These are phyloP conservation scores for Drosophila asahinai DNA, from an alignment of 1,140 invertebrate genomes.

Conservation along the genomic window DNA sequence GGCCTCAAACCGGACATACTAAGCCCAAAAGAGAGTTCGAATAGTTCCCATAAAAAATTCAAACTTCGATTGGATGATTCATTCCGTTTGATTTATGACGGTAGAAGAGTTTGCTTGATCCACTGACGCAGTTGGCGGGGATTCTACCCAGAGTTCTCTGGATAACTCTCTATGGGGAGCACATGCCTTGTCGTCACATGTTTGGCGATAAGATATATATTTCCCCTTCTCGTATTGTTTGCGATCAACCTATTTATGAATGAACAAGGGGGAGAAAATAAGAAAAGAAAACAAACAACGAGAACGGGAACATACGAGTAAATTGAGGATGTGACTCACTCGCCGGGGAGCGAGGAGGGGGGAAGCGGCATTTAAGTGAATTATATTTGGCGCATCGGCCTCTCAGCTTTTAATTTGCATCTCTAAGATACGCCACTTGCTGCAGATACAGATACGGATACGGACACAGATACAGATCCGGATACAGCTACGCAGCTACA, in stretches of 20 bases:
- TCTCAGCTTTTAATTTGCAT: constrained; percentile 49
- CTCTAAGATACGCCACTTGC: constrained; percentile 43
- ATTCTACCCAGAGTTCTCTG: constrained; percentile 12
- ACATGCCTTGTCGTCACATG: constrained; percentile 36
- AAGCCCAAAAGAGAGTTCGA: not conserved
- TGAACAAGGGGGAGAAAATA: constrained; percentile 23
- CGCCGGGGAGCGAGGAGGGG: not conserved
- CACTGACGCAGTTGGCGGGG: constrained; percentile 21
- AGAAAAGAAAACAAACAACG: constrained; percentile 25
- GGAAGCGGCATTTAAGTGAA: constrained; percentile 41
- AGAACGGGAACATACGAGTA: constrained; percentile 10
- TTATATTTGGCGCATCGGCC: constrained; percentile 53
- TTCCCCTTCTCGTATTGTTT: constrained; percentile 1
- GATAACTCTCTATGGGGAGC: constrained; percentile 1
- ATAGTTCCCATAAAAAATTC: constrained; percentile 1
- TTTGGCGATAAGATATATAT: constrained; percentile 24
- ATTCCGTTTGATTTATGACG: constrained; percentile 23
- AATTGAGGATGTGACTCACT: constrained; percentile 63
- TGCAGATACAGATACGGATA: constrained; percentile 11
- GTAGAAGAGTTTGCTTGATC: constrained; percentile 9
- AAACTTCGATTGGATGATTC: constrained; percentile 27
- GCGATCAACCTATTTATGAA: constrained; percentile 33
- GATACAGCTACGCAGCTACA: constrained; percentile 17
- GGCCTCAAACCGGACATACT: constrained; percentile 15
- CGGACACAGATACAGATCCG: not conserved